Evolutionary conservation across 1,140 invertebrate genomes (phyloP).

Genomic region (Zaprionus taronus): DNA sequence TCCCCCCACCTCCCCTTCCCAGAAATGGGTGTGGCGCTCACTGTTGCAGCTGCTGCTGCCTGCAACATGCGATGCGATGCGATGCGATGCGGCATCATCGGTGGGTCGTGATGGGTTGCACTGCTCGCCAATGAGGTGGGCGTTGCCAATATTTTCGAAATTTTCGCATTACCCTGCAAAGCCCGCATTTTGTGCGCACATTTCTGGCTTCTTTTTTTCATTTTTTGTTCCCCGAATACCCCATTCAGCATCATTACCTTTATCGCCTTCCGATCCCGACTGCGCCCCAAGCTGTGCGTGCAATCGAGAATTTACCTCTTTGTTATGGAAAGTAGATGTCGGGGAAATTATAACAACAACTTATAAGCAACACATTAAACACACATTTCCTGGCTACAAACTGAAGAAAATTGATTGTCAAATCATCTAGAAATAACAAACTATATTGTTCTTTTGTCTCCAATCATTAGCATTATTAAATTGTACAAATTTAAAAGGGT

Average conservation of each 20-base stretch:
- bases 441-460: no score
- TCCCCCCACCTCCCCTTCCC: not conserved
- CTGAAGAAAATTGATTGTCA: no score
- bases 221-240: not conserved
- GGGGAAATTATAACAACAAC: no score
- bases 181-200: conserved; percentile 10
- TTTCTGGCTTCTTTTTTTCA: not conserved
- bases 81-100: conserved; percentile 28
- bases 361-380: not conserved
- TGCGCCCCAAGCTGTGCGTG: not conserved
- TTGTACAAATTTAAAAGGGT: no score
- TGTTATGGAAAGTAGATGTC: not conserved
- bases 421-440: no score
- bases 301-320: not conserved
- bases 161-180: not conserved
- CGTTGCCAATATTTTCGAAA: conserved; percentile 25
- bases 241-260: conserved; percentile 4
- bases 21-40: conserved; percentile 47
- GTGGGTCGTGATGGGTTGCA: conserved; percentile 17
- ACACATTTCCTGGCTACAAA: not conserved
- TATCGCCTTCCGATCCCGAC: not conserved
- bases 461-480: not conserved
- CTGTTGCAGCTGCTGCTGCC: conserved; percentile 25
- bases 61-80: conserved; percentile 9
- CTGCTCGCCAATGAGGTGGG: conserved; percentile 28